phyloP scores from a whole-genome alignment of 2,797 vertebrate genomes.

The Adelosebastes latens region DNA sequence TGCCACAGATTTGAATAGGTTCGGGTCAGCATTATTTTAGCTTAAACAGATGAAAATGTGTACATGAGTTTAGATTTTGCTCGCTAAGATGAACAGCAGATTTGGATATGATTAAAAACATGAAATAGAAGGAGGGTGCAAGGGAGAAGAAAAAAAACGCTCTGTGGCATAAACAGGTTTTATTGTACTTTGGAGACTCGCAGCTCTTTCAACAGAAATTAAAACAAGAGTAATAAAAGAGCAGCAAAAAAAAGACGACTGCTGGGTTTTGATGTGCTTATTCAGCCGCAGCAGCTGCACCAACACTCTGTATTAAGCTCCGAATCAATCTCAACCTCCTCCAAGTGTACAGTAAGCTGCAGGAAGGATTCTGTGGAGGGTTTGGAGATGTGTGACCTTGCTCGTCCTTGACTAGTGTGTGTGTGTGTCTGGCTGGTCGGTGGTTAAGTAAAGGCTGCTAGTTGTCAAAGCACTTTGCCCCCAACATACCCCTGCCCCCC shows the following conservation, averaged over 20 bases:
- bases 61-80: conserved; percentile 27
- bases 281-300: conserved; percentile 31
- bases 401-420: conserved; percentile 56
- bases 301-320: conserved; percentile 48
- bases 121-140: conserved; percentile 21
- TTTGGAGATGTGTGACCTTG: conserved; percentile 64
- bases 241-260: conserved; percentile 11
- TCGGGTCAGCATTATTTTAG: conserved; percentile 17
- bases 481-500: conserved; percentile 27
- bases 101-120: conserved; percentile 52
- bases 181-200: conserved; percentile 27
- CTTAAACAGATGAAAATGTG: conserved; percentile 21
- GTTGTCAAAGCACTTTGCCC: conserved; percentile 64
- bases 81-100: conserved; percentile 24
- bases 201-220: conserved; percentile 42
- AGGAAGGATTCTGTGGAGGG: conserved; percentile 52
- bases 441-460: conserved; percentile 57
- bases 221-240: conserved; percentile 41
- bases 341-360: conserved; percentile 53
- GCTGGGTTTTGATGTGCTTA: conserved; percentile 36
- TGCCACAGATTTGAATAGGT: not conserved
- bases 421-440: conserved; percentile 27
- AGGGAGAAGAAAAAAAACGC: not conserved
- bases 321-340: conserved; percentile 59
- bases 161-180: conserved; percentile 18